A percentile compares a stretch with the other conserved stretches of the same genome.
Evolutionary conservation across 2,888 invertebrate genomes (phyloP).

Genomic region (Heliconius aoede): DNA sequence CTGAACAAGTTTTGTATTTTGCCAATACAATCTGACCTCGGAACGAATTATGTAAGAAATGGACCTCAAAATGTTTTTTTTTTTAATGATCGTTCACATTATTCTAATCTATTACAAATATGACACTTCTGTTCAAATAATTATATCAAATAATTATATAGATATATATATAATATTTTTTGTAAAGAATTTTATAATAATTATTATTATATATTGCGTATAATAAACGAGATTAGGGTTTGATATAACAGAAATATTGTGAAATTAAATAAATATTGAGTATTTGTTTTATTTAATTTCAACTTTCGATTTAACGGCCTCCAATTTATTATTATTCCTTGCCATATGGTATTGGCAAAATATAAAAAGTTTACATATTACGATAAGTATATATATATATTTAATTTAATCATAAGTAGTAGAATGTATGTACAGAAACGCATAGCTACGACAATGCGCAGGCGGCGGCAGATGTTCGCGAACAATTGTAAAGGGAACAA

Average conservation of each 20-base stretch:
- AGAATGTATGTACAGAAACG: conserved; percentile 54
- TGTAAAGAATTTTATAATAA: no score
- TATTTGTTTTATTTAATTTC: no score
- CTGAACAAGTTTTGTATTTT: conserved; percentile 62
- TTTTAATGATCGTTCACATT: conserved; percentile 37
- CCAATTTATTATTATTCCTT: conserved; percentile 43
- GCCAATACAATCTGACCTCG: conserved; percentile 65
- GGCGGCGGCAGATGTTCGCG: conserved; percentile 78
- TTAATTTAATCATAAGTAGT: conserved; percentile 38
- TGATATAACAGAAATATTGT: conserved; percentile 39
- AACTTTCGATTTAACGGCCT: conserved; percentile 49
- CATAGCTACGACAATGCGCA: conserved; percentile 58
- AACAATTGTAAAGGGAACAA: conserved; percentile 76
- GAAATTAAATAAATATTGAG: conserved; percentile 49
- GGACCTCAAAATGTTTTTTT: conserved; percentile 63
- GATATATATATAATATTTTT: not conserved
- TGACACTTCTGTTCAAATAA: conserved; percentile 10
- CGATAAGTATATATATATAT: conserved; percentile 32
- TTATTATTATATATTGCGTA: no score
- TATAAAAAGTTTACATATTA: conserved; percentile 40
- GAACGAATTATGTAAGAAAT: conserved; percentile 66
- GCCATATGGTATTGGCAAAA: conserved; percentile 19
- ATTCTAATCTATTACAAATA: conserved; percentile 21
- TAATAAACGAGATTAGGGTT: no score
- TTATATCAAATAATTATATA: not conserved